Percentiles rank a stretch among this genome's conserved stretches.
phyloP scores from a whole-genome alignment of 2,888 invertebrate genomes.

The Sicus ferrugineus region DNA sequence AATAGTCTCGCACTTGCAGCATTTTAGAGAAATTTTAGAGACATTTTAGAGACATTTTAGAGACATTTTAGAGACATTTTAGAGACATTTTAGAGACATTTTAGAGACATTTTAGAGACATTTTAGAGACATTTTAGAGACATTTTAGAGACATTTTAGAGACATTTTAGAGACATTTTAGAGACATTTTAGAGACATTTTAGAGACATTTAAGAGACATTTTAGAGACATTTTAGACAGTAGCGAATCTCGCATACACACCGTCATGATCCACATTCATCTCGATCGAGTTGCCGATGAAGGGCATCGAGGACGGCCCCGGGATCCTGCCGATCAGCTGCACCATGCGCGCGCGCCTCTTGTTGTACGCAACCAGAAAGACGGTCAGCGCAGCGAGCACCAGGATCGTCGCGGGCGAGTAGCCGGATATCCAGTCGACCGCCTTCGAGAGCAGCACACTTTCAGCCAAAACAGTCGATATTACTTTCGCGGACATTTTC shows the following conservation, averaged over 20 bases:
- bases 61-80: too few relatives aligned
- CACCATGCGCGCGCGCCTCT: conserved; percentile 61
- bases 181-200: not conserved
- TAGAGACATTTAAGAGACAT: not conserved
- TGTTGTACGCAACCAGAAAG: conserved; percentile 58
- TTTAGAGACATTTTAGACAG: not conserved
- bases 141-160: too few relatives aligned
- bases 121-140: too few relatives aligned
- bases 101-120: too few relatives aligned
- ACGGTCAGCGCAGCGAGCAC: conserved; percentile 50
- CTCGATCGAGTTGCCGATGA: conserved; percentile 71
- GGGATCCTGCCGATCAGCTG: conserved; percentile 68
- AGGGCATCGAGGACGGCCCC: conserved; percentile 69
- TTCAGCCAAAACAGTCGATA: conserved; percentile 55
- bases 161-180: not conserved
- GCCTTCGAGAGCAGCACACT: conserved; percentile 59
- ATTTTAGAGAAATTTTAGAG: too few relatives aligned
- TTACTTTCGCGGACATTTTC: conserved; percentile 56
- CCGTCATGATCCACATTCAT: conserved; percentile 70
- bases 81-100: too few relatives aligned
- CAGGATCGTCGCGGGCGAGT: conserved; percentile 60
- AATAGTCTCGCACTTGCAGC: too few relatives aligned
- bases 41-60: too few relatives aligned
- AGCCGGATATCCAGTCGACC: conserved; percentile 54
- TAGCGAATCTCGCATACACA: conserved; percentile 43